Percentiles rank a stretch among this genome's conserved stretches.
phyloP scores from a whole-genome alignment of 2,113 vertebrate genomes.

The Scartelaos histophorus region DNA sequence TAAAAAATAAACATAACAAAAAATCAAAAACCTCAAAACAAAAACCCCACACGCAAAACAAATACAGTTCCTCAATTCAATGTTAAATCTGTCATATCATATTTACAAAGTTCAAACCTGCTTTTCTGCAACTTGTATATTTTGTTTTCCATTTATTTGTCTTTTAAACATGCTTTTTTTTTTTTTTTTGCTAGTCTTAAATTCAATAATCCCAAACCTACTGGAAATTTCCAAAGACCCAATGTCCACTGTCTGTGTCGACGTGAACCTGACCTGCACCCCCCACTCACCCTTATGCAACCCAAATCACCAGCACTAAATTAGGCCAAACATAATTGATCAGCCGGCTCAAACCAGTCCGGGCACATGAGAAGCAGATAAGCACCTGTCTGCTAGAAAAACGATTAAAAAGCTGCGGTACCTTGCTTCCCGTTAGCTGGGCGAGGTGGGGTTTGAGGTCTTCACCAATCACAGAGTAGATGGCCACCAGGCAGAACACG shows the following conservation, averaged over 20 bases:
- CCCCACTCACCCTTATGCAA: slow-evolving; percentile 37
- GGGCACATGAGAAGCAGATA: slow-evolving; percentile 56
- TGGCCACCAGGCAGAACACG: slow-evolving; percentile 97
- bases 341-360: slow-evolving; percentile 23
- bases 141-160: too few relatives aligned
- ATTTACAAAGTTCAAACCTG: too few relatives aligned
- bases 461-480: slow-evolving; percentile 98
- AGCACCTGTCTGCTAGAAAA: slow-evolving; percentile 32
- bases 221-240: too few relatives aligned
- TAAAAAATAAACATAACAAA: too few relatives aligned
- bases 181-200: too few relatives aligned
- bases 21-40: too few relatives aligned
- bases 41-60: too few relatives aligned
- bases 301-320: slow-evolving; percentile 13
- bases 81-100: too few relatives aligned
- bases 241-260: not conserved
- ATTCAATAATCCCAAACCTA: too few relatives aligned
- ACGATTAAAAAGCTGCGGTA: slow-evolving; percentile 6
- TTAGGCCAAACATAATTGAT: slow-evolving; percentile 21
- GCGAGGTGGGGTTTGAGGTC: slow-evolving; percentile 97
- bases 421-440: slow-evolving; percentile 92
- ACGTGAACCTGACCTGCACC: slow-evolving; percentile 21
- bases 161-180: too few relatives aligned
- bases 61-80: too few relatives aligned
- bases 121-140: too few relatives aligned